Base-by-base conservation (phyloP, 2,797 vertebrate species). In the Anableps anableps region DNA sequence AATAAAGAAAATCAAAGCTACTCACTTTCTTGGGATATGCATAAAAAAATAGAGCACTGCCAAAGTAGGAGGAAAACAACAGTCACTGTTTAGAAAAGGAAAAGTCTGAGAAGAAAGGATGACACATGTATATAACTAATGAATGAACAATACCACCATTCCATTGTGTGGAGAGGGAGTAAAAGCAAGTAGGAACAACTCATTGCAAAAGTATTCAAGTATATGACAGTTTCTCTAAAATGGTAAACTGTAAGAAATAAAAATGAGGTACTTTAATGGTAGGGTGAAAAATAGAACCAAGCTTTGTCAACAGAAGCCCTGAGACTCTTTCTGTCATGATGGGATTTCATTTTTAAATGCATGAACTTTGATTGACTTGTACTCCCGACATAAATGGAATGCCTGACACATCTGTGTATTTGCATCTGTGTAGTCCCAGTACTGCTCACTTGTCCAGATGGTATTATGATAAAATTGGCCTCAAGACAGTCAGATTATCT, bases 161-260 rank as follows among this genome's bases (percentile, higher is more conserved):
- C 43, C 14, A 41, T 9, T 29, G 71, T 26, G 72, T 77, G 74
- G 23, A 80, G n/a, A 74, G 41, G 19, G 53, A 41, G 43, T 10
- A 55, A 55, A 36, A 74, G 23, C 21, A 36, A 74, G 41, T 10
- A 13, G 62, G 66, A 80, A 79, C 62, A 75, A 70, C 81, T 82
- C 47, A 43, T 66, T 79, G 74, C 72, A 58, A 80, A 74, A 75
- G 41, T 48, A 70, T 79, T 68, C 72, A 79, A n/a, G 77, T 60
- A 75, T 64, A 80, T 85, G 31, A 72, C 50, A 60, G 26, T 82
- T 85, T 79, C 53, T 82, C 50, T 78, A 43, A 60, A 76, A n/a
- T 43, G 17, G 23, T n/a, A 41, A 29, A 58, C 41, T 34, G 31
- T 0, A 3, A 36, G 74, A 38, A 72, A 64, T 45, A 13, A 34